phyloP scores from a whole-genome alignment of 2,888 invertebrate genomes.

The Diarsia rubi region DNA sequence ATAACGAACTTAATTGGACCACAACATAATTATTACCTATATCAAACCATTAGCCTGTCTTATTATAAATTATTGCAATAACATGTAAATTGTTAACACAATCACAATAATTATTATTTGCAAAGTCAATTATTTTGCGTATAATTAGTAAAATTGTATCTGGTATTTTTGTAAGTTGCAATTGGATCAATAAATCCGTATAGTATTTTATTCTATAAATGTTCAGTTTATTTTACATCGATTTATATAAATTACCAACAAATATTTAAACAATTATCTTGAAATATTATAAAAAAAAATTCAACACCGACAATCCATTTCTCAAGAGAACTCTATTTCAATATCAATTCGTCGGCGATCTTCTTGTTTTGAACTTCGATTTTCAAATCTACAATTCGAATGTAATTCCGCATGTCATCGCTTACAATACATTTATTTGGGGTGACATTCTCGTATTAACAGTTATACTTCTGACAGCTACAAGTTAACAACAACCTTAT shows the following conservation, averaged over 20 bases:
- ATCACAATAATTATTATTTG: constrained; percentile 38
- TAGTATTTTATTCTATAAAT: not conserved
- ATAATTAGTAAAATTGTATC: constrained; percentile 45
- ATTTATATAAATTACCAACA: not conserved
- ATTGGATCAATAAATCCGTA: constrained; percentile 23
- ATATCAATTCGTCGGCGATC: too few relatives aligned
- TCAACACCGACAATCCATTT: not conserved
- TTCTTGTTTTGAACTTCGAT: constrained; percentile 17
- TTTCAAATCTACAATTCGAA: constrained; percentile 47
- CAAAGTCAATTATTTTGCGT: constrained; percentile 43
- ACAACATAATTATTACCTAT: constrained; percentile 40
- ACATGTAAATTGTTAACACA: constrained; percentile 61
- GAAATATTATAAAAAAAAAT: constrained; percentile 7
- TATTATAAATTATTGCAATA: constrained; percentile 57
- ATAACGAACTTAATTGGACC: constrained; percentile 40
- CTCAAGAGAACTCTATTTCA: not conserved
- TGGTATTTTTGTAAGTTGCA: constrained; percentile 34
- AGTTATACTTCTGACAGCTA: not conserved
- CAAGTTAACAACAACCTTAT: not conserved
- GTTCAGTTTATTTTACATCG: not conserved
- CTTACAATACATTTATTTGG: constrained; percentile 48
- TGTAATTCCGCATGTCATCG: constrained; percentile 35
- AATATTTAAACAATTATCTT: not conserved
- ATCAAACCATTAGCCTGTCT: constrained; percentile 53
- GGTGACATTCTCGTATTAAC: not conserved